Base-by-base conservation (phyloP, 2,888 invertebrate species). In the Eristalis tenax region DNA sequence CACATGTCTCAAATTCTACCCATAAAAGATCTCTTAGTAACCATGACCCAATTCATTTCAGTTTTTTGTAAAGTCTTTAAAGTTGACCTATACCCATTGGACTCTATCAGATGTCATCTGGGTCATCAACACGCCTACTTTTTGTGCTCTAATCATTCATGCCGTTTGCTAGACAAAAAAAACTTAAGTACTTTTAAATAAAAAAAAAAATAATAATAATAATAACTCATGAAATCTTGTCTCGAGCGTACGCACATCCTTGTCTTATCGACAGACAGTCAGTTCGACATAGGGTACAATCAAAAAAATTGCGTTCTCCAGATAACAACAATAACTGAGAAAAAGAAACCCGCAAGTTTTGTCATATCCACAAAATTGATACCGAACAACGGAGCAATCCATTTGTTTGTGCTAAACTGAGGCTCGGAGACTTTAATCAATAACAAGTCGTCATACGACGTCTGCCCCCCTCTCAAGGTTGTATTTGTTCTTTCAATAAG, bases 371-470 rank as follows among this genome's bases (percentile, higher is more conserved):
- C 10, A 50, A 0, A 13, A 13, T 38, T 38, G 13, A 38, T 38
- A 13, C 38, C 13, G 13, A 38, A 2, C 38, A 38, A 10, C 13
- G 38, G 38, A 1, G 38, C 50, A 50, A 18, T 18, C 18, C 50
- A 50, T 50, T 50, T 50, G 50, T 50, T 50, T 50, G 50, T 50
- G 50, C 50, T 18, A 50, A 50, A 50, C 50, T 50, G 50, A 18
- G 18, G 50, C 50, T 18, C 18, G 50, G 50, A 59, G 59, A 61
- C 59, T 63, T 50, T 61, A 75, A 80, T 84, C 83, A 84, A 84
- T 83, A 79, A 83, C 38, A 78, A 79, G 59, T 79, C 65, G 61
- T 74, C 74, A 59, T 59, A 50, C 43, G 18, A 50, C 50, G 18
- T 8, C 50, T 18, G 5, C 5, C 43, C n/a, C n/a, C 43, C 40